Percentiles rank a stretch among this genome's conserved stretches.
These are phyloP conservation scores for Trachurus trachurus DNA, from an alignment of 2,797 vertebrate genomes.

Conservation along the genomic window DNA sequence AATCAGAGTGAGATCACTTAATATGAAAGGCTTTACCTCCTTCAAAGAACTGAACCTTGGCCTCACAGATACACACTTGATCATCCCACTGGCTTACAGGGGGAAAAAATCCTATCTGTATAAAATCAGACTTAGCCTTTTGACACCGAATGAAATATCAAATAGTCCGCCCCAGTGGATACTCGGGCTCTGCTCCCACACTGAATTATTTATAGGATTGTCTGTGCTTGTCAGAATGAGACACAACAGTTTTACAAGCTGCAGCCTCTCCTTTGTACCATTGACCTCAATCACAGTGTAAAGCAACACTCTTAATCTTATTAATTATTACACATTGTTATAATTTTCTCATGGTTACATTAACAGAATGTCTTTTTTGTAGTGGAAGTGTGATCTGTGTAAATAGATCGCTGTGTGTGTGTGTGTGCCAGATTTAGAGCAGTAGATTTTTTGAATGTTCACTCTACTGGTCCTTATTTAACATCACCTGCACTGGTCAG, in stretches of 20 bases:
- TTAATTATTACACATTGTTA: constrained; percentile 16
- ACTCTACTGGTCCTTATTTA: background rate
- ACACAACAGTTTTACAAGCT: constrained; percentile 71
- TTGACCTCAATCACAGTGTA: constrained; percentile 18
- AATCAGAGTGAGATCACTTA: constrained; percentile 66
- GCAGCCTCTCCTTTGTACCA: constrained; percentile 62
- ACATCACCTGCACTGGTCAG: background rate
- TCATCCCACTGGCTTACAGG: constrained; percentile 52
- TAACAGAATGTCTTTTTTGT: background rate
- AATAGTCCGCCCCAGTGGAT: constrained; percentile 77
- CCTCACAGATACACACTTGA: constrained; percentile 56
- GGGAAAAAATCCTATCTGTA: constrained; percentile 48
- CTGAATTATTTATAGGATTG: constrained; percentile 86
- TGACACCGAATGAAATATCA: constrained; percentile 86
- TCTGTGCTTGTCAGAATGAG: constrained; percentile 79
- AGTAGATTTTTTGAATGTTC: background rate
- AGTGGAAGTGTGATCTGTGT: constrained; percentile 7
- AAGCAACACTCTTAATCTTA: constrained; percentile 18
- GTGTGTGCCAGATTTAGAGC: background rate
- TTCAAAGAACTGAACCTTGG: constrained; percentile 68
- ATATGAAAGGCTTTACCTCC: constrained; percentile 71
- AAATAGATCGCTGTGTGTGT: background rate
- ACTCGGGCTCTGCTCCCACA: constrained; percentile 64
- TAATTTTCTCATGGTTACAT: background rate
- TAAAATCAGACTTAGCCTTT: constrained; percentile 84